Conservation (phyloP, 2,113 vertebrate species). For the Fulmarus glacialis region DNA sequence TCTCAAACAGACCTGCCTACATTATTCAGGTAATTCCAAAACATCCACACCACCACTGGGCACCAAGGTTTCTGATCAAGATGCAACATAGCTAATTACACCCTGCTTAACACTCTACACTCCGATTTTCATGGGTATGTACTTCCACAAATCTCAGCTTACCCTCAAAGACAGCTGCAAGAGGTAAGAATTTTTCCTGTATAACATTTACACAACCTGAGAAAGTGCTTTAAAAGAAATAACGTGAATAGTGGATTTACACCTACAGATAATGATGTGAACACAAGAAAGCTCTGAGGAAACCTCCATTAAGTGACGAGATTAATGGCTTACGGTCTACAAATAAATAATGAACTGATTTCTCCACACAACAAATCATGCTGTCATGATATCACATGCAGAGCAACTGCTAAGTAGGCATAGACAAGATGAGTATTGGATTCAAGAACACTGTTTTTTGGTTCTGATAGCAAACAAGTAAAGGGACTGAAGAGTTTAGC, state of each 20-base stretch:
- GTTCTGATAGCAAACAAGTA: not conserved
- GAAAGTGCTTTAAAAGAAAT: not conserved
- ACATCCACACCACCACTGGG: not conserved
- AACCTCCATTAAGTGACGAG: not conserved
- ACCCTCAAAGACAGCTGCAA: not conserved
- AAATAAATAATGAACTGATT: not conserved
- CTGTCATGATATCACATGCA: not conserved
- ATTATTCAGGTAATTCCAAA: not conserved
- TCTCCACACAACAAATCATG: not conserved
- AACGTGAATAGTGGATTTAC: not conserved
- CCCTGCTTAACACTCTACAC: not conserved
- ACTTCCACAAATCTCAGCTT: not conserved
- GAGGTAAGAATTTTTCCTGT: not conserved
- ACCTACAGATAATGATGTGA: not conserved
- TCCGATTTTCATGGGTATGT: not conserved
- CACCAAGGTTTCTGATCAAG: not conserved
- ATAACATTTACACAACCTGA: not conserved
- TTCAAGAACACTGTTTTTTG: not conserved
- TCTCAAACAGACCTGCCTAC: not conserved
- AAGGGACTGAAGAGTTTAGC: not conserved
- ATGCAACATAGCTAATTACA: not conserved
- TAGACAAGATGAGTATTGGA: not conserved
- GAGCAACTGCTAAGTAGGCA: not conserved
- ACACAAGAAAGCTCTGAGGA: not conserved
- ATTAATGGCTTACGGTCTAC: not conserved